phyloP scores from a whole-genome alignment of 1,140 invertebrate species.

The Drosophila fuyamai region DNA sequence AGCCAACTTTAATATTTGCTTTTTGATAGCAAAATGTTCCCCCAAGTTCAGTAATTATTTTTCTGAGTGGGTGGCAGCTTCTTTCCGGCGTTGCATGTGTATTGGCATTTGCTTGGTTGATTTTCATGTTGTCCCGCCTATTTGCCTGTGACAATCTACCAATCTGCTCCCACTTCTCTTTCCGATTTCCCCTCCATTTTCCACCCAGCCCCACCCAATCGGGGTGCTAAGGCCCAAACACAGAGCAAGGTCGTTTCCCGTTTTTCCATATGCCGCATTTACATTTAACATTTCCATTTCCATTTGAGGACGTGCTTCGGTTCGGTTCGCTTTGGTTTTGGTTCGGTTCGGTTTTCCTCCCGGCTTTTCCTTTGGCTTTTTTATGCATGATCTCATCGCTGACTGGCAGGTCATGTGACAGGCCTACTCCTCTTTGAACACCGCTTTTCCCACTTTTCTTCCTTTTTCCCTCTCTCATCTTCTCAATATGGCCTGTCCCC shows the following conservation, averaged over 20 bases:
- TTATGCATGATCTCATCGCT: constrained; percentile 82
- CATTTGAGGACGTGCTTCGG: constrained; percentile 58
- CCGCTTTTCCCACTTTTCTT: constrained; percentile 1
- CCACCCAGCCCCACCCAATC: constrained; percentile 13
- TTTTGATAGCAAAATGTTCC: not conserved
- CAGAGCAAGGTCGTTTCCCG: constrained; percentile 74
- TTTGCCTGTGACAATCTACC: constrained; percentile 75
- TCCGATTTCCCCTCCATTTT: not conserved
- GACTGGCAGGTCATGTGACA: constrained; percentile 69
- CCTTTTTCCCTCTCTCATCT: constrained; percentile 1
- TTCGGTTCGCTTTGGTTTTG: constrained; percentile 43
- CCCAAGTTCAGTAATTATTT: not conserved
- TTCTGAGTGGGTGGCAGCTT: constrained; percentile 9
- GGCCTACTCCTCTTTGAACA: constrained; percentile 23
- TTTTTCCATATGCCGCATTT: constrained; percentile 75
- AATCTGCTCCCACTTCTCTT: constrained; percentile 7
- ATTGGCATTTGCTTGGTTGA: constrained; percentile 82
- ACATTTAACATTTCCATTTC: constrained; percentile 79
- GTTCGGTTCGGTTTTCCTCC: constrained; percentile 3
- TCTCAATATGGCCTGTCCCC: not conserved
- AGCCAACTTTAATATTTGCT: no score
- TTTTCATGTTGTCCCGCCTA: constrained; percentile 81
- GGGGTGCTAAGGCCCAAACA: constrained; percentile 80
- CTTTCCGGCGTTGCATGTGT: constrained; percentile 67
- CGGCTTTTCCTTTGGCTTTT: constrained; percentile 66